Conservation (phyloP, 1,140 invertebrate species). For the Sinonovacula constricta region DNA sequence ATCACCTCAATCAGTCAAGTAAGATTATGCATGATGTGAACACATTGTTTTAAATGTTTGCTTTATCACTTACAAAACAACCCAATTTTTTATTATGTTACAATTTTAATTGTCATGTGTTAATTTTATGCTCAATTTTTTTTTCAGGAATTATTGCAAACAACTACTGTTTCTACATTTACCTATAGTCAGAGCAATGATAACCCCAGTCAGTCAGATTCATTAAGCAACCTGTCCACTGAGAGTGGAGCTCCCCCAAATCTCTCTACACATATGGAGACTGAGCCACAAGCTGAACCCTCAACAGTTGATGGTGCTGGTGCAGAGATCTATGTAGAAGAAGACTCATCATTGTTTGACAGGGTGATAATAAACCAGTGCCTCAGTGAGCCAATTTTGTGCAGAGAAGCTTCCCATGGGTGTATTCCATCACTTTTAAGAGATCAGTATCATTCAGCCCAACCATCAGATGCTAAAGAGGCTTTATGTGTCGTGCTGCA, state of each 20-base stretch:
- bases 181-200: not conserved
- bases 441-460: conserved; percentile 6
- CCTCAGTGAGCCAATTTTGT: conserved; percentile 45
- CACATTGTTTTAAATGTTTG: no score
- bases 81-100: no score
- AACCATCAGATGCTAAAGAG: conserved; percentile 14
- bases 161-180: no score
- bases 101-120: no score
- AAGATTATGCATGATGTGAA: no score
- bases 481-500: conserved; percentile 32
- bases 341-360: conserved; percentile 30
- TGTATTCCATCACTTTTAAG: conserved; percentile 26
- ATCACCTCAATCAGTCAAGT: no score
- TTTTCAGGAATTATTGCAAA: no score
- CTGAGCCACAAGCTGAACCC: no score
- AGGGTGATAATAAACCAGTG: conserved; percentile 25
- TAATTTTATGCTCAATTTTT: no score
- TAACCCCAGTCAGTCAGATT: not conserved
- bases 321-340: conserved; percentile 4
- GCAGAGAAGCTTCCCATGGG: conserved; percentile 34
- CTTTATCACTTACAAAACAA: no score
- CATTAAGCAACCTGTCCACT: not conserved
- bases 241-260: not conserved
- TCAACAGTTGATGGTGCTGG: not conserved
- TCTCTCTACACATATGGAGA: not conserved